Conservation (phyloP, 2,888 invertebrate species). For the Sisyra terminalis region DNA sequence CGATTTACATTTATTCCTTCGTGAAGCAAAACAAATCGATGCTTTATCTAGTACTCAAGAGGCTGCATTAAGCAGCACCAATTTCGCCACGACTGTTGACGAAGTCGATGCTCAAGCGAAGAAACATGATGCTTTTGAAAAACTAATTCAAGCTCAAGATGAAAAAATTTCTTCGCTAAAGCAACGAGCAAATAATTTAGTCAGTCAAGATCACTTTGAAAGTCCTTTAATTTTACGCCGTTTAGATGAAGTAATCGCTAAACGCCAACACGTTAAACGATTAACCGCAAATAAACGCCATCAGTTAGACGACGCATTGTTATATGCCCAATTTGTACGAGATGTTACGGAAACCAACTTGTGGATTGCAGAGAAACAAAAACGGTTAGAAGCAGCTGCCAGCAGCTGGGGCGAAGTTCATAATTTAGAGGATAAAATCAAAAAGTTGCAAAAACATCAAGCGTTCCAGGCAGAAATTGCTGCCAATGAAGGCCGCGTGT, state of each 20-base stretch:
- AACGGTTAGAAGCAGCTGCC: slow-evolving; percentile 67
- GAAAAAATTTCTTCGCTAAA: slow-evolving; percentile 70
- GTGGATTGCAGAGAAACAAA: slow-evolving; percentile 86
- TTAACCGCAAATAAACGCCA: slow-evolving; percentile 48
- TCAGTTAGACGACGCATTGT: slow-evolving; percentile 57
- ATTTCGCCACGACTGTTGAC: slow-evolving; percentile 66
- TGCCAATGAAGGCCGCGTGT: slow-evolving; percentile 72
- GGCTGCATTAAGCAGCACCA: slow-evolving; percentile 50
- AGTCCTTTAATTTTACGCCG: slow-evolving; percentile 61
- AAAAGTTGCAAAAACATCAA: slow-evolving; percentile 86
- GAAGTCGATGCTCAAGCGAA: slow-evolving; percentile 80
- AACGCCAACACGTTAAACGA: slow-evolving; percentile 50
- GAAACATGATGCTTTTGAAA: slow-evolving; percentile 91
- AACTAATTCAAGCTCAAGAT: slow-evolving; percentile 72
- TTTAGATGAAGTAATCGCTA: slow-evolving; percentile 54
- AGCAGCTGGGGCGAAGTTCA: slow-evolving; percentile 52
- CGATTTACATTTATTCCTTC: slow-evolving; percentile 84
- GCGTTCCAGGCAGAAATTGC: slow-evolving; percentile 85
- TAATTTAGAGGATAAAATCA: slow-evolving; percentile 87
- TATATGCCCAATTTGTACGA: slow-evolving; percentile 80
- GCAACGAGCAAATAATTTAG: slow-evolving; percentile 71
- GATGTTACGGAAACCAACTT: slow-evolving; percentile 81
- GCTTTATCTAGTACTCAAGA: slow-evolving; percentile 80
- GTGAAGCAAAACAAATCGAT: slow-evolving; percentile 86
- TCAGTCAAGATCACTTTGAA: slow-evolving; percentile 85